Evolutionary conservation across 2,888 invertebrate species (phyloP), one percentile per base, ranked within the genome.

Genomic region (Drosophila longiperda): DNA sequence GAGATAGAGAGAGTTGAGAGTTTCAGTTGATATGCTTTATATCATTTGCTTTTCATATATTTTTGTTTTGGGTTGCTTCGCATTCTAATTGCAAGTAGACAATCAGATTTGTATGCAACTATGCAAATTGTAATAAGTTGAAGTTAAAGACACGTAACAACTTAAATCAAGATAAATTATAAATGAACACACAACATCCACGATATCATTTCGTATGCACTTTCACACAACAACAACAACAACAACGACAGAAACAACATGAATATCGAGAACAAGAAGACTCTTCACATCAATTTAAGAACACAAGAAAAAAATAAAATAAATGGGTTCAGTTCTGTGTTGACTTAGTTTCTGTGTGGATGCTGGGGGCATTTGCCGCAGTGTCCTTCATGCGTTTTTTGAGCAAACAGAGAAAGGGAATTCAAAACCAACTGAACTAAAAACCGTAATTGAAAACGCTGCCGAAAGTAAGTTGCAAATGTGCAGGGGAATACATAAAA

Each of bases 51-150:
- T 67, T 54, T 40, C n/a, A 40, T 26, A 50, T 26, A 23, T 59
- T 63, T 48, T 57, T 72, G 62, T 50, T 73, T 73, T 79, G 58
- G 65, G 67, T 66, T 85, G 66, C 58, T 73, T 83, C 59, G 36
- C 54, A 64, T 60, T 73, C 83, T 67, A 83, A 83, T 83, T 84
- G 75, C 75, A 78, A 77, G 73, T 75, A 70, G 68, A 89, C 89
- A 90, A 79, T 89, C 82, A 87, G 89, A 88, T 78, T 69, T 73
- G 74, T 67, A 74, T 29, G 29, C 71, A 90, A 91, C 90, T 90
- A 91, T 90, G 90, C 90, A 90, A 90, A 90, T 90, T 90, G 90
- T 90, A 90, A 91, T 90, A 90, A 90, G 82, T 90, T 83, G 75
- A 86, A 86, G 75, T 75, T 79, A 82, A 78, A 75, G 73, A 83